Evolutionary conservation across 1,140 invertebrate genomes (phyloP).

Genomic region (Drosophila willistoni): DNA sequence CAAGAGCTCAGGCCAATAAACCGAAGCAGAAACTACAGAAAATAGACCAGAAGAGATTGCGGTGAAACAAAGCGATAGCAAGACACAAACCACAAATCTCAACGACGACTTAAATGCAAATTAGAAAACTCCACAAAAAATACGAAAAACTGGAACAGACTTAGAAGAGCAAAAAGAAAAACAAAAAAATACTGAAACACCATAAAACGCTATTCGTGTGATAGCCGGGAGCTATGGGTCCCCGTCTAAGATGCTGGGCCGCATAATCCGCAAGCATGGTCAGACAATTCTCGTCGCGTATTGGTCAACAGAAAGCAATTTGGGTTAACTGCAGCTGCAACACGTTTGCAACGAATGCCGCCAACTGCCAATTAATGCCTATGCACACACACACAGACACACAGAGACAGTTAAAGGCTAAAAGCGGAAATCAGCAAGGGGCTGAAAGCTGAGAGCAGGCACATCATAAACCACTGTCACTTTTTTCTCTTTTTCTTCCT

Average conservation of each 20-base stretch:
- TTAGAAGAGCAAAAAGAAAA: background rate
- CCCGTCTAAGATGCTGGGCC: constrained; percentile 39
- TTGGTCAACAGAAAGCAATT: constrained; percentile 61
- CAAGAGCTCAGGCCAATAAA: constrained; percentile 45
- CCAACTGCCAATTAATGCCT: constrained; percentile 62
- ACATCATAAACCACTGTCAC: constrained; percentile 72
- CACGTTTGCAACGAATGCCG: constrained; percentile 35
- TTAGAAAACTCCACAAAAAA: constrained; percentile 21
- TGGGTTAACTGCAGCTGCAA: constrained; percentile 72
- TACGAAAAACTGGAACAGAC: constrained; percentile 31
- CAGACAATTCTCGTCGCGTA: constrained; percentile 28
- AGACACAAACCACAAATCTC: constrained; percentile 13
- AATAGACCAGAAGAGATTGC: constrained; percentile 2
- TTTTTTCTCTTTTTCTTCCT: constrained; percentile 67
- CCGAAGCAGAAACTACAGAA: constrained; percentile 13
- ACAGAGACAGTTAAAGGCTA: background rate
- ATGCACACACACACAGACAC: no score
- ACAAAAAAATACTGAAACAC: constrained; percentile 20
- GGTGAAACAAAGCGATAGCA: constrained; percentile 4
- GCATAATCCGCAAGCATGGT: background rate
- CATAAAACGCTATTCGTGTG: constrained; percentile 62
- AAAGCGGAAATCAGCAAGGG: constrained; percentile 53
- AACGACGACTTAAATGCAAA: constrained; percentile 19
- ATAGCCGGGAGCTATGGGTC: constrained; percentile 45
- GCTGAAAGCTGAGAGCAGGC: background rate